Evolutionary conservation across 1,140 invertebrate genomes (phyloP).

Genomic region (Hirudo medicinalis): DNA sequence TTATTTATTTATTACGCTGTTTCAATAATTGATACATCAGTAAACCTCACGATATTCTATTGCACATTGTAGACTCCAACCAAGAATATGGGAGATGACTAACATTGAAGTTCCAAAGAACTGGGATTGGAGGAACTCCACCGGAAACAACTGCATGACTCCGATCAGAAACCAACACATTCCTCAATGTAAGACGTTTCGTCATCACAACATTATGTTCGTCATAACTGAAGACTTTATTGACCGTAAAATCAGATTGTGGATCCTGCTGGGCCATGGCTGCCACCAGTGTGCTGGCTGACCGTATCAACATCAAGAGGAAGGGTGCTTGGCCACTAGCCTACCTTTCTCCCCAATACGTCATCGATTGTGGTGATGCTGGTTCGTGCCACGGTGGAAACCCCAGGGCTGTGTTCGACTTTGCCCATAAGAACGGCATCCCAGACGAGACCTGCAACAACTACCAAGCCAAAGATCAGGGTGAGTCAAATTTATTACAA

Average conservation of each 20-base stretch:
- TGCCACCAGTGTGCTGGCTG: slow-evolving; percentile 43
- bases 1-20: no score
- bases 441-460: slow-evolving; percentile 47
- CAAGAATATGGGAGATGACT: slow-evolving; percentile 1
- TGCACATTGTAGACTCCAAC: not conserved
- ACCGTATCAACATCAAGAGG: slow-evolving; percentile 45
- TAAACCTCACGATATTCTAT: no score
- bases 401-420: slow-evolving; percentile 39
- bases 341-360: slow-evolving; percentile 42
- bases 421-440: slow-evolving; percentile 42
- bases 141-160: slow-evolving; percentile 41
- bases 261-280: slow-evolving; percentile 47
- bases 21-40: no score
- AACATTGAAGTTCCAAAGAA: slow-evolving; percentile 31
- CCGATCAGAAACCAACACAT: slow-evolving; percentile 44
- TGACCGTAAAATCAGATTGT: slow-evolving; percentile 38
- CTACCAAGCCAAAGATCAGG: slow-evolving; percentile 45
- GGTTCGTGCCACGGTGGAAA: slow-evolving; percentile 36
- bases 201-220: not conserved
- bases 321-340: slow-evolving; percentile 43
- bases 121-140: slow-evolving; percentile 45
- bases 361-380: slow-evolving; percentile 43
- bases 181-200: slow-evolving; percentile 35
- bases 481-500: slow-evolving; percentile 23
- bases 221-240: not conserved